Percentiles rank a stretch among this genome's conserved stretches.
These are phyloP conservation scores for Drosophila littoralis DNA, from an alignment of 1,140 invertebrate genomes.

Conservation along the genomic window DNA sequence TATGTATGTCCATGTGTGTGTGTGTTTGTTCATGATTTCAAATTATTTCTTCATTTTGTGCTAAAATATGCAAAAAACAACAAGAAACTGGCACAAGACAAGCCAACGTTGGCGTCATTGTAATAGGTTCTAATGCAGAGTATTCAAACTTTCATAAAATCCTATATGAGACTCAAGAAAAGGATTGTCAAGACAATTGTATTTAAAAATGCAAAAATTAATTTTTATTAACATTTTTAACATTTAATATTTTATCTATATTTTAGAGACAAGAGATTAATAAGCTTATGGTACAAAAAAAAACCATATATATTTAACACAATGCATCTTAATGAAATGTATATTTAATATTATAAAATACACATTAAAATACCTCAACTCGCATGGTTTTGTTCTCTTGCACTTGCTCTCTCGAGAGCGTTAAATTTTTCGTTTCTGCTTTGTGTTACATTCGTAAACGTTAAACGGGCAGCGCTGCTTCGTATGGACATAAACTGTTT, in stretches of 20 bases:
- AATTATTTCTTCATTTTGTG: conserved; percentile 79
- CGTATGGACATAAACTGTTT: no score
- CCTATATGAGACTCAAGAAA: background rate
- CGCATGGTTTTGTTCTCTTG: background rate
- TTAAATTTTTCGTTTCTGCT: background rate
- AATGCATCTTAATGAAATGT: no score
- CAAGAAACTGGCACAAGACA: conserved; percentile 73
- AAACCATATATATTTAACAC: no score
- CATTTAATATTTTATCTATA: no score
- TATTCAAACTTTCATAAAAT: conserved; percentile 11
- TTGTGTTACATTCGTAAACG: background rate
- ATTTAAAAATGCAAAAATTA: background rate
- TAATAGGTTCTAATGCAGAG: conserved; percentile 11
- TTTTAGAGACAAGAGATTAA: no score
- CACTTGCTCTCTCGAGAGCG: background rate
- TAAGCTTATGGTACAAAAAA: no score
- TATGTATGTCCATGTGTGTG: conserved; percentile 20
- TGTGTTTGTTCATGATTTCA: conserved; percentile 57
- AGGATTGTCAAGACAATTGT: background rate
- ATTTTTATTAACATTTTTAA: background rate
- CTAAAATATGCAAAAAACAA: conserved; percentile 49
- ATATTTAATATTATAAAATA: no score
- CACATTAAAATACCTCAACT: no score
- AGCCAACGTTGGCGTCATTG: conserved; percentile 45
- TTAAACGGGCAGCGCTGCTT: no score